These are phyloP conservation scores for Fregetta grallaria DNA, from an alignment of 2,113 vertebrate genomes.

Conservation along the genomic window DNA sequence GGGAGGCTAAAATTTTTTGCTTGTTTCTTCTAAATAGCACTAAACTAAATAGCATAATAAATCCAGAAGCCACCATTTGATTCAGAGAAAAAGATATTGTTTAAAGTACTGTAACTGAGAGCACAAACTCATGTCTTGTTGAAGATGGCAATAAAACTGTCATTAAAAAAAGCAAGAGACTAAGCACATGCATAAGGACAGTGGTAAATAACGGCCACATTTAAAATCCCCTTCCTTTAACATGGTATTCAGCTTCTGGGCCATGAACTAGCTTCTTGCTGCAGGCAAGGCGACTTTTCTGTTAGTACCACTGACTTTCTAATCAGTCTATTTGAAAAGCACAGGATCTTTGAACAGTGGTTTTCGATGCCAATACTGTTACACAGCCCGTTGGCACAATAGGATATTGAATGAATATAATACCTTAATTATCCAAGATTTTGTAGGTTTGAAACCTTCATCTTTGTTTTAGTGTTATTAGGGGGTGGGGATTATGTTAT, in stretches of 20 bases:
- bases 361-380: rapidly evolving
- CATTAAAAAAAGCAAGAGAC: background rate
- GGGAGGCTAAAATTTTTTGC: background rate
- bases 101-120: background rate
- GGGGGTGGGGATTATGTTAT: background rate
- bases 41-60: background rate
- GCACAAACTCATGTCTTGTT: background rate
- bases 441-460: background rate
- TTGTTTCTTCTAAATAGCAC: background rate
- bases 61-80: background rate
- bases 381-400: background rate
- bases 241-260: background rate
- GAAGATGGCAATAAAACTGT: background rate
- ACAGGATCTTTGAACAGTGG: background rate
- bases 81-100: background rate
- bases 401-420: background rate
- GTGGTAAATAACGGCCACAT: background rate
- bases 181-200: background rate
- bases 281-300: background rate
- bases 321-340: background rate
- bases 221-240: background rate
- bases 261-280: background rate
- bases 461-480: background rate
- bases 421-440: background rate
- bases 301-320: background rate